These are phyloP conservation scores for Gymnodraco acuticeps DNA, from an alignment of 2,797 vertebrate species.

Conservation along the genomic window DNA sequence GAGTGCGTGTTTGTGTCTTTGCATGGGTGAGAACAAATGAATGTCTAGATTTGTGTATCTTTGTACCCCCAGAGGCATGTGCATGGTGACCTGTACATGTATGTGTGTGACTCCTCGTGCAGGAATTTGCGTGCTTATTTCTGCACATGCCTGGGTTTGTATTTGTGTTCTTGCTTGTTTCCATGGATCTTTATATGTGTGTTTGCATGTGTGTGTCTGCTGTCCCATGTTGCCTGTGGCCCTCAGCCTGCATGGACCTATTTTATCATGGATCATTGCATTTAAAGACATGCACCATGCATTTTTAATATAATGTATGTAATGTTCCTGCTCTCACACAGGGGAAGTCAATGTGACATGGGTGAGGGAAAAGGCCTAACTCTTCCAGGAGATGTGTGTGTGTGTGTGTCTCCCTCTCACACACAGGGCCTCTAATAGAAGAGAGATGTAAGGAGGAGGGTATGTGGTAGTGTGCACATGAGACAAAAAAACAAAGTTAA, in stretches of 20 bases:
- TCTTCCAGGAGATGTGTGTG: constrained; percentile 17
- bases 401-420: constrained; percentile 1
- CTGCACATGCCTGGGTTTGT: constrained; percentile 13
- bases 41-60: constrained; percentile 57
- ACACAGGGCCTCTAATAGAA: constrained; percentile 4
- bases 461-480: constrained; percentile 7
- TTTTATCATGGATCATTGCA: constrained; percentile 48
- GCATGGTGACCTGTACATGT: constrained; percentile 19
- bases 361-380: constrained; percentile 34
- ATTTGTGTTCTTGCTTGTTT: constrained; percentile 15
- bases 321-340: constrained; percentile 47
- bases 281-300: constrained; percentile 58
- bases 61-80: constrained; percentile 13
- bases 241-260: constrained; percentile 11
- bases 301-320: constrained; percentile 61
- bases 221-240: background rate
- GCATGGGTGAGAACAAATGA: constrained; percentile 54
- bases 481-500: constrained; percentile 20
- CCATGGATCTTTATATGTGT: constrained; percentile 12
- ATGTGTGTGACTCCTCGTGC: background rate
- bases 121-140: constrained; percentile 25
- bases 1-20: constrained; percentile 21
- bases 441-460: constrained; percentile 24
- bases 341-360: constrained; percentile 38
- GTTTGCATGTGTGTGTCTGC: background rate